Evolutionary conservation across 2,888 invertebrate genomes (phyloP).

Genomic region (Plemyria rubiginata): DNA sequence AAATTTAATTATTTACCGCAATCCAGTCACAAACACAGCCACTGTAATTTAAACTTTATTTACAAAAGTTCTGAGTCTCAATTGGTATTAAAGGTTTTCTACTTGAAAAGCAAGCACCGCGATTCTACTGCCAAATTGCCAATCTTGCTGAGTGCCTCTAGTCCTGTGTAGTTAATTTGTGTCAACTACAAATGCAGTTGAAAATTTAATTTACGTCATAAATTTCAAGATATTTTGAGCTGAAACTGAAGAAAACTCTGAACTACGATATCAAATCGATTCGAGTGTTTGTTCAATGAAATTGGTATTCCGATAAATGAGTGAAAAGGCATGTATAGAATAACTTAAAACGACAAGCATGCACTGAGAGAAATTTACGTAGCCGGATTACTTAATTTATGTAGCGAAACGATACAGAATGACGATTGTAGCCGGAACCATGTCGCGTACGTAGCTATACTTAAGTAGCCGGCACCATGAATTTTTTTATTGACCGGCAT

Average conservation of each 20-base stretch:
- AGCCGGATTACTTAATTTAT: too few relatives aligned
- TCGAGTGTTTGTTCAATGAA: not conserved
- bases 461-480: too few relatives aligned
- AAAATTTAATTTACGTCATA: slow-evolving; percentile 33
- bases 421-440: too few relatives aligned
- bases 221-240: slow-evolving; percentile 13
- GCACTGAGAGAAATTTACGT: too few relatives aligned
- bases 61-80: slow-evolving; percentile 6
- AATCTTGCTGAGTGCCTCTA: slow-evolving; percentile 67
- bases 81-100: slow-evolving; percentile 37
- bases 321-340: not conserved
- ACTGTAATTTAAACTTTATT: slow-evolving; percentile 17
- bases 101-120: slow-evolving; percentile 49
- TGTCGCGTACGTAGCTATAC: too few relatives aligned
- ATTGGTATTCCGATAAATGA: not conserved
- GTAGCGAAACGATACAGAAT: too few relatives aligned
- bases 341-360: too few relatives aligned
- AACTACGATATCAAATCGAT: not conserved
- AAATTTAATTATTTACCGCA: slow-evolving; percentile 9
- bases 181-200: slow-evolving; percentile 48
- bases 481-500: too few relatives aligned
- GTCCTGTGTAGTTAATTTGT: slow-evolving; percentile 43
- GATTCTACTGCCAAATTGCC: slow-evolving; percentile 69
- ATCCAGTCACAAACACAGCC: slow-evolving; percentile 4
- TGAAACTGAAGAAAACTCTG: not conserved